Conservation (phyloP, 2,113 vertebrate species). For the Chionis minor region DNA sequence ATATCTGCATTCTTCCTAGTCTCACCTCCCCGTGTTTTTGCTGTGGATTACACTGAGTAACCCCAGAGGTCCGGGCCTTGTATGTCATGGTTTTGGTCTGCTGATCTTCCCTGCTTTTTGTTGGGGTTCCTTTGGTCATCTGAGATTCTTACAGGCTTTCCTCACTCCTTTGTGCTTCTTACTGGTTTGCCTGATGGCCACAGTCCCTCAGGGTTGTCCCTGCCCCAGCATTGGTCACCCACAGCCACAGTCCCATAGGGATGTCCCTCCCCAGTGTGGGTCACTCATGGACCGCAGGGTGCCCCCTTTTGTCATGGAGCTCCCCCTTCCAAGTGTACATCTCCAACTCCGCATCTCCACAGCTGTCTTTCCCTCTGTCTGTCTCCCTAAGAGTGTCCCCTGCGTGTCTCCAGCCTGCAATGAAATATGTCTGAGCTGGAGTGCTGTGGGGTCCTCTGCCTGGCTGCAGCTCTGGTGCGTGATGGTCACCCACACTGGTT, state of each 20-base stretch:
- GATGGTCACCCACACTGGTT: not conserved
- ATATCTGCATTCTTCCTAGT: not conserved
- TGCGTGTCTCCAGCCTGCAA: not conserved
- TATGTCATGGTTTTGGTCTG: not conserved
- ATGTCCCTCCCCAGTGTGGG: not conserved
- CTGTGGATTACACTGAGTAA: not conserved
- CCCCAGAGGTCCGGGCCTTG: not conserved
- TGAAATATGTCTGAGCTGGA: not conserved
- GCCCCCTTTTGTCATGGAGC: not conserved
- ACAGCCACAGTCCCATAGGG: not conserved
- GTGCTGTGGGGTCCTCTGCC: not conserved
- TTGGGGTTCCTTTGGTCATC: not conserved
- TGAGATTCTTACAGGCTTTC: not conserved
- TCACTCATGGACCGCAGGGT: fast-evolving
- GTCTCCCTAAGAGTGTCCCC: not conserved
- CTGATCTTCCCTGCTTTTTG: not conserved
- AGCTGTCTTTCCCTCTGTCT: not conserved
- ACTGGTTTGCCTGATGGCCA: not conserved
- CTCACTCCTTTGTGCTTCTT: not conserved
- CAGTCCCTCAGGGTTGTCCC: not conserved
- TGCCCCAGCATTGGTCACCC: fast-evolving
- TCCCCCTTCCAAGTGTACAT: not conserved
- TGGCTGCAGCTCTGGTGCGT: not conserved
- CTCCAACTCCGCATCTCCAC: not conserved
- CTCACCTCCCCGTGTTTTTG: not conserved